phyloP scores from a whole-genome alignment of 2,888 invertebrate species.

The Subacronicta megacephala region DNA sequence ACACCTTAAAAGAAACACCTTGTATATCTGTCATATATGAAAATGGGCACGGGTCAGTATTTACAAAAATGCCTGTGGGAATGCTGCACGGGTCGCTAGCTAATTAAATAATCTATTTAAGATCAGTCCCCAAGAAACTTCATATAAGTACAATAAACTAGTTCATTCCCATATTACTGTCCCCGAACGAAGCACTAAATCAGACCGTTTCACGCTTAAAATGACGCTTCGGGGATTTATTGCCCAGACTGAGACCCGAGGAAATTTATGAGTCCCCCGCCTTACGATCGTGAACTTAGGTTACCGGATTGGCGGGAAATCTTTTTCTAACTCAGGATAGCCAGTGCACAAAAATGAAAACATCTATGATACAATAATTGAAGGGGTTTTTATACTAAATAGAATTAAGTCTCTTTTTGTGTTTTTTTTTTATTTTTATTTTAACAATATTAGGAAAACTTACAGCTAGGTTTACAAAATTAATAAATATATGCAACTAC shows the following conservation, averaged over 20 bases:
- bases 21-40: too few relatives aligned
- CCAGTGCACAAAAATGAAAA: too few relatives aligned
- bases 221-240: slow-evolving; percentile 45
- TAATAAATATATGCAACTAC: too few relatives aligned
- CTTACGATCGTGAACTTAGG: slow-evolving; percentile 25
- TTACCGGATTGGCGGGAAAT: slow-evolving; percentile 17
- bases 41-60: too few relatives aligned
- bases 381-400: neutral
- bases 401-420: too few relatives aligned
- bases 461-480: too few relatives aligned
- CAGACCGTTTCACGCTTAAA: slow-evolving; percentile 39
- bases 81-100: too few relatives aligned
- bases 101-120: too few relatives aligned
- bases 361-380: neutral
- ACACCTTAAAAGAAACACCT: too few relatives aligned
- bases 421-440: too few relatives aligned
- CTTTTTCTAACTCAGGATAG: slow-evolving; percentile 5
- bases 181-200: slow-evolving; percentile 30
- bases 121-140: slow-evolving; percentile 8
- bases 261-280: slow-evolving; percentile 37
- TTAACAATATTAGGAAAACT: too few relatives aligned
- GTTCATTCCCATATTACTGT: slow-evolving; percentile 22
- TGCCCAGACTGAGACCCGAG: slow-evolving; percentile 15
- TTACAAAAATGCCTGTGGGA: too few relatives aligned
- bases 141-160: slow-evolving; percentile 8